Conservation (phyloP, 2,888 invertebrate genomes). For the Lithosia quadra region DNA sequence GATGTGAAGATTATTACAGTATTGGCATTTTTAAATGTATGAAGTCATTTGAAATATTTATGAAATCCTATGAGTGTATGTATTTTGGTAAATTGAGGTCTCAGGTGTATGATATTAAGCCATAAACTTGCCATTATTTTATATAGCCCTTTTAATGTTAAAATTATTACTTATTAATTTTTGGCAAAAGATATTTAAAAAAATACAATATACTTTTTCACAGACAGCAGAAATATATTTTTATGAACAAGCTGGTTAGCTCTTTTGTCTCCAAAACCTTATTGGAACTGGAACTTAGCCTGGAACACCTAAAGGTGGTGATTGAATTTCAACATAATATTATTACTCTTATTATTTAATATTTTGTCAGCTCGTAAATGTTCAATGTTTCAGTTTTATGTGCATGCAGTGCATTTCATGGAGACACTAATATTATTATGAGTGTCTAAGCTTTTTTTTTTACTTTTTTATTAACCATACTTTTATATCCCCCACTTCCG, state of each 20-base stretch:
- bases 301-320: too few relatives aligned
- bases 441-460: background rate
- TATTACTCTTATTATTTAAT: background rate
- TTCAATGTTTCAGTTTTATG: background rate
- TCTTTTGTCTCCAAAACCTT: background rate
- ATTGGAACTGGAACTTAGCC: too few relatives aligned
- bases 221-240: background rate
- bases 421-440: background rate
- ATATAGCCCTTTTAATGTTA: background rate
- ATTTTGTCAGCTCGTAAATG: background rate
- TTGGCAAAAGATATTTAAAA: background rate
- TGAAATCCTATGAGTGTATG: background rate
- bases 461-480: background rate
- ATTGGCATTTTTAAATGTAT: conserved; percentile 38
- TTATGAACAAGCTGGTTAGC: background rate
- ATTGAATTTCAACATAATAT: too few relatives aligned
- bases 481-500: background rate
- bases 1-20: conserved; percentile 28
- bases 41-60: conserved; percentile 38
- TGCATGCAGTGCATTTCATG: too few relatives aligned
- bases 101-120: background rate
- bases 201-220: background rate
- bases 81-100: background rate
- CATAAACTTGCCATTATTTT: conserved; percentile 6
- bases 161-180: background rate